Conservation (phyloP, 2,888 invertebrate genomes). For the Drosophila subquinaria region DNA sequence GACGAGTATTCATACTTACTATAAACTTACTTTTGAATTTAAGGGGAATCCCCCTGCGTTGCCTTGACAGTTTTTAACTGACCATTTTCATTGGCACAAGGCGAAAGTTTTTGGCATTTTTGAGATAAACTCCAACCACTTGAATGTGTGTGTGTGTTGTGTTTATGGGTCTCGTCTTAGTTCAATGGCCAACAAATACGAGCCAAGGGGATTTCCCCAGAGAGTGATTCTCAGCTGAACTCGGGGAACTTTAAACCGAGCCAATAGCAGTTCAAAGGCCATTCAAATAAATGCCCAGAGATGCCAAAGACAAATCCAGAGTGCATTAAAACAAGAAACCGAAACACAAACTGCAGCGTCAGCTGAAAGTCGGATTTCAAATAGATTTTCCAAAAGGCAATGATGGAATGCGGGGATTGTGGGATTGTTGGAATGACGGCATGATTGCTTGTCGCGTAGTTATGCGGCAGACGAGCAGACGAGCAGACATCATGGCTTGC, state of each 20-base stretch:
- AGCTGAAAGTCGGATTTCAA: conserved; percentile 58
- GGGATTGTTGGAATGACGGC: conserved; percentile 9
- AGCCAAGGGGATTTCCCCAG: conserved; percentile 59
- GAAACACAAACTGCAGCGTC: conserved; percentile 46
- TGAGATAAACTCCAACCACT: conserved; percentile 58
- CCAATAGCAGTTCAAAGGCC: conserved; percentile 61
- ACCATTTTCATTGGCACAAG: conserved; percentile 62
- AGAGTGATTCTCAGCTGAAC: conserved; percentile 67
- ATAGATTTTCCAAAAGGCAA: conserved; percentile 56
- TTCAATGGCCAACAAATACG: conserved; percentile 72
- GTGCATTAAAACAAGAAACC: conserved; percentile 45
- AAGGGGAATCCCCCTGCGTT: conserved; percentile 16
- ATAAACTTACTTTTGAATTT: conserved; percentile 18
- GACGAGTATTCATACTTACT: neutral
- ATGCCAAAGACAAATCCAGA: conserved; percentile 5
- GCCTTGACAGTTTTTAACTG: conserved; percentile 68
- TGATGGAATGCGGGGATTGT: conserved; percentile 6
- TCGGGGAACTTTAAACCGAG: conserved; percentile 23
- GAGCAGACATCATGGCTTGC: conserved; percentile 57
- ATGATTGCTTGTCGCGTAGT: conserved; percentile 59
- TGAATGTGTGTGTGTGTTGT: conserved; percentile 55
- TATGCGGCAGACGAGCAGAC: conserved; percentile 73
- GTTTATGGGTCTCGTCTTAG: conserved; percentile 70
- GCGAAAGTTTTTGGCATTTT: conserved; percentile 66
- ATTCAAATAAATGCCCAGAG: conserved; percentile 58